These are phyloP conservation scores for Apogon talboti DNA, from an alignment of 2,797 vertebrate genomes.

Conservation along the genomic window DNA sequence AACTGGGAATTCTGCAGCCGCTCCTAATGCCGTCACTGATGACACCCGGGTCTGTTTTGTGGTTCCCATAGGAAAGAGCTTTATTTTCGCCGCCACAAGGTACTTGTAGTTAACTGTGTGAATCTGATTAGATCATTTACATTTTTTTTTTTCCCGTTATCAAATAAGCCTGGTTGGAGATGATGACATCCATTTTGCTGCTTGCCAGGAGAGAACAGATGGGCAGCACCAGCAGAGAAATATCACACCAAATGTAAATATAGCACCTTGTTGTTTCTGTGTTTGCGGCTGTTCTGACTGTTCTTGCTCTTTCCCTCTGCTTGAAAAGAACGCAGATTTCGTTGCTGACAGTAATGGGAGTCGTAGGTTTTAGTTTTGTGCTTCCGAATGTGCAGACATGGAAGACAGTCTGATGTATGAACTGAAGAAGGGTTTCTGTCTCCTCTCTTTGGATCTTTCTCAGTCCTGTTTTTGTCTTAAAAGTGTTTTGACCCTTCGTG, in stretches of 20 bases:
- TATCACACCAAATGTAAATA: slow-evolving; percentile 80
- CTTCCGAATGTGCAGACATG: slow-evolving; percentile 2
- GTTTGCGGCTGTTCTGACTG: slow-evolving; percentile 69
- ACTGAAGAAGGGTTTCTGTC: slow-evolving; percentile 10
- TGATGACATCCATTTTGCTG: slow-evolving; percentile 58
- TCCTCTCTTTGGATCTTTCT: neutral
- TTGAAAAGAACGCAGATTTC: slow-evolving; percentile 42
- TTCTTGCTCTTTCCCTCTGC: slow-evolving; percentile 74
- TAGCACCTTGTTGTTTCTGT: slow-evolving; percentile 77
- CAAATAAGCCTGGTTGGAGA: slow-evolving; percentile 33
- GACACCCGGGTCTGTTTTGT: slow-evolving; percentile 4
- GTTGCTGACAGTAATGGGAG: slow-evolving; percentile 9
- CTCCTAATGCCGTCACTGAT: slow-evolving; percentile 18
- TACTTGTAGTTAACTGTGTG: slow-evolving; percentile 4
- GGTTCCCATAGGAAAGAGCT: neutral
- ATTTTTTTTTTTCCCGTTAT: slow-evolving; percentile 21
- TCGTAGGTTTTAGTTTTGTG: slow-evolving; percentile 1
- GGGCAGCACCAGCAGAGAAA: slow-evolving; percentile 73
- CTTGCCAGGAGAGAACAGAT: slow-evolving; percentile 77
- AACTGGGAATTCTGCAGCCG: slow-evolving; percentile 27
- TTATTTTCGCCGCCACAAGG: neutral
- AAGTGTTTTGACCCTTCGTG: too few species aligned
- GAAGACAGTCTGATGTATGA: slow-evolving; percentile 7
- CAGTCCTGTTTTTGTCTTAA: neutral
- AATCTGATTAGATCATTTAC: slow-evolving; percentile 22